Evolutionary conservation across 2,888 invertebrate genomes (phyloP), one percentile per base, ranked within the genome.

Genomic region (Rhagophthalmus giganteus): DNA sequence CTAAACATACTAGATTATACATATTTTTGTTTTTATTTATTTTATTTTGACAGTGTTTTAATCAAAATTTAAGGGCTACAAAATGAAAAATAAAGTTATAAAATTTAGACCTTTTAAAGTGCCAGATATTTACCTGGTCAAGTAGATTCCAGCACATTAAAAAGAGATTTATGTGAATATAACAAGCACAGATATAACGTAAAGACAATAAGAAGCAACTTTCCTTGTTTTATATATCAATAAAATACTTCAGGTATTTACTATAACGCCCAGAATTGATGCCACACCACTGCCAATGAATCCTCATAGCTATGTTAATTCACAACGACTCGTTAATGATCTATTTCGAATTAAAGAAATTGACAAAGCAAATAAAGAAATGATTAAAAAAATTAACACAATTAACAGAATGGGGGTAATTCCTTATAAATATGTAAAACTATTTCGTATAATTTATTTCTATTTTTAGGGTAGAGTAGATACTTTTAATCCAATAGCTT

Each of bases 401-500:
- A 81, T 85, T 57, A 79, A 81, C 62, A 76, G 82, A 59, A 78
- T 77, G 16, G 81, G 80, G 60, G 84, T 83, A 62, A 69, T 72
- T 61, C 14, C 12, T 12, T 10, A 9, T 20, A 10, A 16, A 16
- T 16, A n/a, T n/a, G n/a, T n/a, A n/a, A n/a, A 3, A 10, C 14
- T 15, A 24, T 16, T n/a, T 8, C 3, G 8, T 34, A n/a, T 4
- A 3, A 16, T 2, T 10, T 10, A 10, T 11, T 4, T 30, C n/a
- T 2, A 34, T n/a, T 54, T 55, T 41, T 28, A 69, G 69, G 70
- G 71, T 3, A 55, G 46, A 35, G 60, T 70, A 2, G 70, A 70
- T 51, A 53, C 59, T 2, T 70, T 60, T 46, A 71, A 71, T 48
- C 63, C 65, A 2, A 14, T 50, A 7, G 72, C 71, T 1, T 71